These are phyloP conservation scores for Aphodius granarius DNA, from an alignment of 2,888 invertebrate genomes.

Conservation along the genomic window DNA sequence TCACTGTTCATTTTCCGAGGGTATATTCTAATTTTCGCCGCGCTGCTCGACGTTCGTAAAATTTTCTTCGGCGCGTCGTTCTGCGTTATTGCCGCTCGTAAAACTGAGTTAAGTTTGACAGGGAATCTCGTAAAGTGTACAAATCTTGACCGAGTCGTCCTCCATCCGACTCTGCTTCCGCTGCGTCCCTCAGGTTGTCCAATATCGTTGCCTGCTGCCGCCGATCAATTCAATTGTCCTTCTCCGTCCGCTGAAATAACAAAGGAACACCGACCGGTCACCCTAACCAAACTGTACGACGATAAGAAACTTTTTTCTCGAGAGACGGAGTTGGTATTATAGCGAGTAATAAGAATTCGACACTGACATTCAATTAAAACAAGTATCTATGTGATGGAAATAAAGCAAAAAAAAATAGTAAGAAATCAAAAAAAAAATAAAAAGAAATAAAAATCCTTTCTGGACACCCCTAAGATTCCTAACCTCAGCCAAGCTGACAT, in stretches of 20 bases:
- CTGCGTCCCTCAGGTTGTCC: not conserved
- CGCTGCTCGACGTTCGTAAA: not conserved
- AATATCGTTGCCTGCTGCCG: not conserved
- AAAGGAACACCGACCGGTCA: not conserved
- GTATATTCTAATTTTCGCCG: not conserved
- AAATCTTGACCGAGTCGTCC: constrained; percentile 11
- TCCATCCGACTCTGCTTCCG: not conserved
- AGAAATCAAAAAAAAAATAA: no score
- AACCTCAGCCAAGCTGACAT: no score
- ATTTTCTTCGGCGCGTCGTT: constrained; percentile 5
- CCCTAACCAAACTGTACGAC: not conserved
- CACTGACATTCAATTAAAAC: not conserved
- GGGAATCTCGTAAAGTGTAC: constrained; percentile 18
- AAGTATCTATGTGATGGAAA: not conserved
- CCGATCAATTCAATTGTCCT: constrained; percentile 12
- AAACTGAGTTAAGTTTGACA: constrained; percentile 25
- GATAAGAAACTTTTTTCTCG: not conserved
- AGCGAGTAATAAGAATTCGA: not conserved
- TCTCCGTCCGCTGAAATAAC: constrained; percentile 7
- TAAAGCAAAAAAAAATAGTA: no score
- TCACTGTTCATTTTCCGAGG: not conserved
- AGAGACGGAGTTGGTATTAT: constrained; percentile 3
- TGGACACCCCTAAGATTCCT: no score
- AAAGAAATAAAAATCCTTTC: no score
- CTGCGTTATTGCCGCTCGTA: constrained; percentile 22